A percentile compares a stretch with the other conserved stretches of the same genome.
phyloP scores from a whole-genome alignment of 2,888 invertebrate genomes.

The Chrysodeixis includens region DNA sequence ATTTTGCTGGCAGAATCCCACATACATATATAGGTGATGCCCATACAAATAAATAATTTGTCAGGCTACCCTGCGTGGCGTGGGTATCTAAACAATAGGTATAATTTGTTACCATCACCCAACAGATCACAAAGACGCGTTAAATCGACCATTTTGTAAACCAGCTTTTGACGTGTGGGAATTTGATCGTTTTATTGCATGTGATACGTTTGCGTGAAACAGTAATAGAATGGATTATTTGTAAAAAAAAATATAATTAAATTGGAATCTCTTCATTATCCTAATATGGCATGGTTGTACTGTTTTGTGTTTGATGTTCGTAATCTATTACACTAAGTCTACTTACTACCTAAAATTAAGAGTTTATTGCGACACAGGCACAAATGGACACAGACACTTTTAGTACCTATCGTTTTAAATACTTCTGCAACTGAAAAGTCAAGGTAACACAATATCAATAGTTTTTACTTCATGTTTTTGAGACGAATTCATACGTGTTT shows the following conservation, averaged over 20 bases:
- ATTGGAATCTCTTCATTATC: no score
- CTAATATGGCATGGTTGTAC: no score
- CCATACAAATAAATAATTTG: slow-evolving; percentile 52
- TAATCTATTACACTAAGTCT: no score
- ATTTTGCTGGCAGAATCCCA: slow-evolving; percentile 14
- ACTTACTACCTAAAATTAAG: no score
- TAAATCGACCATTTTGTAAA: slow-evolving; percentile 57
- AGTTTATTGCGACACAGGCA: no score
- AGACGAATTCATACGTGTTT: no score
- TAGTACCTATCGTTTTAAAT: no score
- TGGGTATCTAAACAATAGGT: slow-evolving; percentile 63
- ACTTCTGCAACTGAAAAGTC: no score
- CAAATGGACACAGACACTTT: no score
- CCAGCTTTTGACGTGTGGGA: slow-evolving; percentile 26
- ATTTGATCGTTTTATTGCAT: slow-evolving; percentile 43
- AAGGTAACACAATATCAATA: no score
- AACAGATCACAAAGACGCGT: slow-evolving; percentile 62
- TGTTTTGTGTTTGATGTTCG: no score
- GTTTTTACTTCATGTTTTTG: no score
- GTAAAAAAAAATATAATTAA: neutral
- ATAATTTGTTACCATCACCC: slow-evolving; percentile 62
- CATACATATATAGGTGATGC: slow-evolving; percentile 27
- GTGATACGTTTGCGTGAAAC: slow-evolving; percentile 24
- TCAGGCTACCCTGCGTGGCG: slow-evolving; percentile 51
- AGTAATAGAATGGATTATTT: neutral